A percentile compares a stretch with the other conserved stretches of the same genome.
phyloP scores from a whole-genome alignment of 1,140 invertebrate species.

The Megalonaias nervosa region DNA sequence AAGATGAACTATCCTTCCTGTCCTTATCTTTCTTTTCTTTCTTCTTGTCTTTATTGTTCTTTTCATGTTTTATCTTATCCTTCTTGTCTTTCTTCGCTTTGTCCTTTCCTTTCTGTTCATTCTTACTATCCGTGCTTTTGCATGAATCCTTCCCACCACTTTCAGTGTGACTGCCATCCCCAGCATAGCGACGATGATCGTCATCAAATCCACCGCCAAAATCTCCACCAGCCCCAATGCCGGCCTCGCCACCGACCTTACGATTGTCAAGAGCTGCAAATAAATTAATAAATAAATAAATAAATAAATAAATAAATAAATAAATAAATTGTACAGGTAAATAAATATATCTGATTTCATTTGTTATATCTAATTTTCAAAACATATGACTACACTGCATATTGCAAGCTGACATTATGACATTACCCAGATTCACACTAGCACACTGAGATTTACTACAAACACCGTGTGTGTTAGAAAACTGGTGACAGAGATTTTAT shows the following conservation, averaged over 20 bases:
- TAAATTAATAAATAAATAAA: background rate
- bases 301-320: background rate
- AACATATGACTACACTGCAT: too few species aligned
- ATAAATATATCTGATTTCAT: background rate
- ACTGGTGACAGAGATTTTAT: too few species aligned
- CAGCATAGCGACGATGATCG: background rate
- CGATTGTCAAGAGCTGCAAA: too few species aligned
- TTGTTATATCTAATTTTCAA: too few species aligned
- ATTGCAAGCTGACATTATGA: too few species aligned
- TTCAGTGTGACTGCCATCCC: too few species aligned
- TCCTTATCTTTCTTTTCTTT: slow-evolving; percentile 1
- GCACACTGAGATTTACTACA: too few species aligned
- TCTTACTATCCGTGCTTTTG: background rate
- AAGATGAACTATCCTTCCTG: too few species aligned
- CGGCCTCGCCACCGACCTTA: slow-evolving; percentile 2
- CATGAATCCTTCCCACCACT: background rate
- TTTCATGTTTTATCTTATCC: background rate
- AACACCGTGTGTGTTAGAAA: too few species aligned
- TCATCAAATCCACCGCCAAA: background rate
- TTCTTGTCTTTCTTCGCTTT: slow-evolving; percentile 4
- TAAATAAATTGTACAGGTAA: background rate
- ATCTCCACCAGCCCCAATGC: background rate
- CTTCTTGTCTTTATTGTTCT: slow-evolving; percentile 2
- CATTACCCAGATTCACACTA: too few species aligned
- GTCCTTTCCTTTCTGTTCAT: background rate